Evolutionary conservation across 2,113 vertebrate species (phyloP), one percentile per base, ranked within the genome.

Genomic region (Galbula dea): DNA sequence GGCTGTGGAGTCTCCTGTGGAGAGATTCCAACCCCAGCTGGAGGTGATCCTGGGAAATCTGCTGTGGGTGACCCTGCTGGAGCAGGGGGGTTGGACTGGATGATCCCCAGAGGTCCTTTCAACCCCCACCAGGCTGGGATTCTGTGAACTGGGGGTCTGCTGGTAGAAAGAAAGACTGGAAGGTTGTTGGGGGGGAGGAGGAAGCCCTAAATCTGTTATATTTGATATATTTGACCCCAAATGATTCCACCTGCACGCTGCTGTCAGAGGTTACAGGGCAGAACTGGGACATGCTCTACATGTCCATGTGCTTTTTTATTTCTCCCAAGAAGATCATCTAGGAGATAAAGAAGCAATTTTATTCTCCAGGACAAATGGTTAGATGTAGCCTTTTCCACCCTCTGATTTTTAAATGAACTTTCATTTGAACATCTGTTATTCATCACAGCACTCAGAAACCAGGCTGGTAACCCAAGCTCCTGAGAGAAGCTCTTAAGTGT

Each of bases 241-340:
- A 6, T 0, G 5, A 7, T 39, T 36, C 15, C 12, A 7, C 9
- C 48, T 7, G 11, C 19, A 27, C 12, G 26, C 51, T 52, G 23
- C 37, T 67, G 30, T 55, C 48, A 30, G 57, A 14, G 57, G 26
- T 13, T 9, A 9, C 30, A 9, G 55, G 4, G 19, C 36, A 12
- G 65, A 27, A 43, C 36, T 3, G 15, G 55, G 57, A 1, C 21
- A 5, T 4, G 30, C 55, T n/a, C 15, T 17, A 1, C 4, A 0
- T 11, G 34, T 32, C 36, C 9, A 7, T 3, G 23, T 20, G n/a
- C 23, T 59, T 36, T 7, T 37, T 22, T 36, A 17, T 1, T 30
- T 57, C n/a, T 45, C 67, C 20, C 7, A 2, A 27, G 29, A 51
- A 27, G 43, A 20, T 37, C 43, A 21, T 43, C 69, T 34, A 32